Base-by-base conservation (phyloP, 2,797 vertebrate genomes). In the Girardinus metallicus region DNA sequence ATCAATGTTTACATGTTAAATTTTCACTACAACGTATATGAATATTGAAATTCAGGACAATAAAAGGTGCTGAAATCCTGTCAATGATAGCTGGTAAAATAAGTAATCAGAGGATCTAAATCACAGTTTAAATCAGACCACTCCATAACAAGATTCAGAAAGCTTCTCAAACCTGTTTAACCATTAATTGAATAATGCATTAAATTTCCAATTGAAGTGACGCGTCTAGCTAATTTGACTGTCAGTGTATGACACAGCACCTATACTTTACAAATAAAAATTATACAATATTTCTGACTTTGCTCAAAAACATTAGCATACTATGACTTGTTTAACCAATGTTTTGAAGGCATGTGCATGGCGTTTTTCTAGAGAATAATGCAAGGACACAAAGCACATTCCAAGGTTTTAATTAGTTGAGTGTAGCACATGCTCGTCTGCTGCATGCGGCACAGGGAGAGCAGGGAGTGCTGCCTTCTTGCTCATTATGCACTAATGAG, bases 401-500 rank as follows among this genome's bases (percentile, higher is more conserved):
- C 75, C 82, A 73, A 75, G 72, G 85, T 93, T 93, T 95, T 93
- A 95, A 95, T 94, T 93, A 94, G 93, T 86, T 16, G 86, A 83
- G 87, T 77, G 84, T 53, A 73, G 91, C 84, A 80, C 87, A 85
- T 88, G 84, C 85, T 91, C 92, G 80, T 91, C 86, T 85, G 89
- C 92, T 83, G 62, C 86, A 78, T 85, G 70, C 84, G 83, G 90
- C 89, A 88, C 75, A 29, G 90, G 87, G 92, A 93, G 91, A 90
- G 85, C 55, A 70, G 82, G 90, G 92, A 91, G 85, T 73, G 84
- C 87, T 91, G 93, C 91, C 88, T 92, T 94, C 90, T 82, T 93
- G 88, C 95, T 95, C 94, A 95, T 96, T 96, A 95, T 89, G 91
- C 80, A 88, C 94, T 95, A 96, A 96, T 96, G 96, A 96, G 93